Conservation (phyloP, 2,113 vertebrate genomes). For the Eublepharis macularius region DNA sequence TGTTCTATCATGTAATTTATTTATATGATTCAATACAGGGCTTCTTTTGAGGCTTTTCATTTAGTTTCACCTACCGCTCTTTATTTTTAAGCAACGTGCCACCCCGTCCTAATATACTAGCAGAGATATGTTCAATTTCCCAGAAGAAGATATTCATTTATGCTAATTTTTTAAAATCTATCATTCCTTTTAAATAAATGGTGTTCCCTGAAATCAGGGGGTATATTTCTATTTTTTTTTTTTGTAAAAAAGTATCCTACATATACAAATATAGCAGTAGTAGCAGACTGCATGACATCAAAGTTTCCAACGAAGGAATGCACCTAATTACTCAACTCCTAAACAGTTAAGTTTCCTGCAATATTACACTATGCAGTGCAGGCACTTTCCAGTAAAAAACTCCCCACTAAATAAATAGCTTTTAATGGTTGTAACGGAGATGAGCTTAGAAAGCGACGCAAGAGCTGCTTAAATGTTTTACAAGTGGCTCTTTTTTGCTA, state of each 20-base stretch:
- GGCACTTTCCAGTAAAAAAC: conserved; percentile 21
- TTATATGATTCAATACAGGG: not conserved
- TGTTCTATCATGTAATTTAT: not conserved
- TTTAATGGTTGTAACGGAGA: not conserved
- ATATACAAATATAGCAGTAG: not conserved
- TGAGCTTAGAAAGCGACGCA: not conserved
- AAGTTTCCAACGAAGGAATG: conserved; percentile 22
- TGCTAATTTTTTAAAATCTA: not conserved
- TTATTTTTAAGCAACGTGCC: not conserved
- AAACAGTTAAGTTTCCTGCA: conserved; percentile 15
- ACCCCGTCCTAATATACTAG: not conserved
- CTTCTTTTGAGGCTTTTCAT: not conserved
- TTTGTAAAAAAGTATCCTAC: not conserved
- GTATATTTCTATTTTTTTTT: not conserved
- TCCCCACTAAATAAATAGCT: not conserved
- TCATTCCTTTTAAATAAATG: not conserved
- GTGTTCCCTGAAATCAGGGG: not conserved
- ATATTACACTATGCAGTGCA: not conserved
- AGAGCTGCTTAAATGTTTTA: conserved; percentile 16
- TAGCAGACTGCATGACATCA: conserved; percentile 1
- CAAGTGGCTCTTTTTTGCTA: not conserved
- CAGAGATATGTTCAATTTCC: not conserved
- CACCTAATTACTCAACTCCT: conserved; percentile 10
- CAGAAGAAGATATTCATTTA: not conserved
- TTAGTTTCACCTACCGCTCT: not conserved